Evolutionary conservation across 2,888 invertebrate species (phyloP).

Genomic region (Acanthoscelides obtectus): DNA sequence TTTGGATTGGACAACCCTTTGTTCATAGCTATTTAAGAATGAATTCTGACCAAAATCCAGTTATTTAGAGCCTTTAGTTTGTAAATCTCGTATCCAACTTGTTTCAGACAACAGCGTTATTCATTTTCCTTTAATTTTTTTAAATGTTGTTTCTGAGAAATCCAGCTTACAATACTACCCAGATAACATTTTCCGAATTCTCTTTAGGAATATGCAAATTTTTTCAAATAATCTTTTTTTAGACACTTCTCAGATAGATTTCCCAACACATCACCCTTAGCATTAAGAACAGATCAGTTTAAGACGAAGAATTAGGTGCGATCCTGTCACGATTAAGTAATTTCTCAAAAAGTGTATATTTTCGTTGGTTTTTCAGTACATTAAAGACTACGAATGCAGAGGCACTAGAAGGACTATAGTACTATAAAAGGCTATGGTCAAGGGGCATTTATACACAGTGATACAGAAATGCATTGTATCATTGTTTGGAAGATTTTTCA

Average conservation of each 20-base stretch:
- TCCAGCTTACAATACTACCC: no score
- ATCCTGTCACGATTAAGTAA: not conserved
- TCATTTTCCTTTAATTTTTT: no score
- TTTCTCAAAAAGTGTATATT: constrained; percentile 12
- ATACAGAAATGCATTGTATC: not conserved
- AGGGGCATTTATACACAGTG: constrained; percentile 16
- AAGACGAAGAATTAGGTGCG: no score
- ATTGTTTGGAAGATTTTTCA: not conserved
- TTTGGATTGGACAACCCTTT: no score
- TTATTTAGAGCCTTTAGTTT: no score
- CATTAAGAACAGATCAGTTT: not conserved
- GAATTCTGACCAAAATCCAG: no score
- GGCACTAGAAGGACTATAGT: constrained; percentile 44
- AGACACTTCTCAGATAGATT: not conserved
- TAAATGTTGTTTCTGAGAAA: no score
- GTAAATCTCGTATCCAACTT: no score
- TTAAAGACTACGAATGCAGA: constrained; percentile 45
- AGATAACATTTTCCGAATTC: no score
- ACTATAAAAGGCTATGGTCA: constrained; percentile 33
- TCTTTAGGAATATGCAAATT: not conserved
- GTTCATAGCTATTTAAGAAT: no score
- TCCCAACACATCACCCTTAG: not conserved
- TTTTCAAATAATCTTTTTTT: not conserved
- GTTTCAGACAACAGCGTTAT: no score
- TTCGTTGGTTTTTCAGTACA: constrained; percentile 29